Base-by-base conservation (phyloP, 2,888 invertebrate genomes). In the Xylota sylvarum region DNA sequence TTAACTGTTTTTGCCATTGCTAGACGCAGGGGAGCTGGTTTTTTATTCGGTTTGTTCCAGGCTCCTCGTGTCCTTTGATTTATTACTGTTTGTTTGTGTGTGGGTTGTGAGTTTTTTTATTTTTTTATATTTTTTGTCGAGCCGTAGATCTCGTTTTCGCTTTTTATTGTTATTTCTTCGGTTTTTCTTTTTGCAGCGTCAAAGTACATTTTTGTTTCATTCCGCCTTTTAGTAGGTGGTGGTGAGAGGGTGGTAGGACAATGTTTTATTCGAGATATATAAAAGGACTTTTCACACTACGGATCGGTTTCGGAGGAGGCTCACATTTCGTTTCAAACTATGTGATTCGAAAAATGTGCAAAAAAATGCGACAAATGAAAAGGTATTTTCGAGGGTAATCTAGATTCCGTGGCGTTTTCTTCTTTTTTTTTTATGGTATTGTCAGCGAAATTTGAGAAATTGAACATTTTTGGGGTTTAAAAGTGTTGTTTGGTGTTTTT, bases 81-180 rank as follows among this genome's bases (percentile, higher is more conserved):
- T 80, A 80, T 80, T 80, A 76, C 69, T 70, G 52, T 80, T 76
- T 70, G 56, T 56, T 52, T 56, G 76, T 65, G 64, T 70, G 50
- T 27, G 23, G 23, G 23, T 3, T 23, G 23, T 23, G 23, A 2
- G 23, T 19, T 50, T 50, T 50, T 55, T 37, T 62, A 17, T 60
- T 14, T 19, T 17, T 62, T 27, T 62, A 10, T 4, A 9, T 69
- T 76, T 67, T 48, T 32, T 70, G 27, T 77, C 58, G 43, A 58
- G 72, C 32, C 50, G 52, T 65, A 83, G 76, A 70, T 85, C 74
- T 65, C 69, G 64, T 85, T 79, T 84, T 70, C 82, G 67, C 50
- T 85, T 80, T 76, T 80, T 85, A 65, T 85, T 80, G 69, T 80
- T 80, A 70, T 80, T 76, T 80, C 70, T 80, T 85, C 64, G 73